Base-by-base conservation (phyloP, 2,797 vertebrate genomes). In the Falco rusticolus region DNA sequence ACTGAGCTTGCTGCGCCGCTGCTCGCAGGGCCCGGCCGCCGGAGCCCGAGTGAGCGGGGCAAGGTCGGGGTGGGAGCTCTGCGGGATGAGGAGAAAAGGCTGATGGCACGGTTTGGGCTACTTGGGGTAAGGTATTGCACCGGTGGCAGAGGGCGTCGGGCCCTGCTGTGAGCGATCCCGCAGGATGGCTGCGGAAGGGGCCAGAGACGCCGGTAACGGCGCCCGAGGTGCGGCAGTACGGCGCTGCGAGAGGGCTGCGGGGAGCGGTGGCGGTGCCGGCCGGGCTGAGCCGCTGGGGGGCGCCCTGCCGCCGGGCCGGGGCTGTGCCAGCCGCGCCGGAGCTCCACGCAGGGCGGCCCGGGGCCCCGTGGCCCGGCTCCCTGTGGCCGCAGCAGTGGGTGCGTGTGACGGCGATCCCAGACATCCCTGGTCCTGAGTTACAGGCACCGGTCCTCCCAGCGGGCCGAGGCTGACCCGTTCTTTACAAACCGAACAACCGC, bases 161-260 rank as follows among this genome's bases (percentile, higher is more conserved):
- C 53, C 16, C 10, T 4, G 1, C 68, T 39, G 45, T n/a, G 48
- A 50, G 6, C 10, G n/a, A 11, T 12, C 9, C 1, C 3, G 0
- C 10, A 6, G 66, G 13, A 21, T 0, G 4, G 66, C 37, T 18
- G 43, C 10, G 18, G 50, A 33, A 57, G n/a, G 37, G 33, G 28
- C 14, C 24, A 12, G 33, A 64, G 54, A 60, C 25, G n/a, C 24
- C 3, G 2, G 24, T 5, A 28, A 26, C 0, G 5, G 16, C 12
- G 28, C 20, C 28, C 16, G 43, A 22, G 26, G n/a, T 29, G 18
- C 37, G 59, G 39, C n/a, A 15, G 28, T 3, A 11, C 5, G 18
- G 9, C 18, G 51, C 60, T 33, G 8, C 3, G 9, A 34, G 24
- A 53, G 16, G 34, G 18, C 9, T 11, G 14, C n/a, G 43, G 9